Evolutionary conservation across 2,797 vertebrate genomes (phyloP).

Genomic region (Syndactyla subalaris): DNA sequence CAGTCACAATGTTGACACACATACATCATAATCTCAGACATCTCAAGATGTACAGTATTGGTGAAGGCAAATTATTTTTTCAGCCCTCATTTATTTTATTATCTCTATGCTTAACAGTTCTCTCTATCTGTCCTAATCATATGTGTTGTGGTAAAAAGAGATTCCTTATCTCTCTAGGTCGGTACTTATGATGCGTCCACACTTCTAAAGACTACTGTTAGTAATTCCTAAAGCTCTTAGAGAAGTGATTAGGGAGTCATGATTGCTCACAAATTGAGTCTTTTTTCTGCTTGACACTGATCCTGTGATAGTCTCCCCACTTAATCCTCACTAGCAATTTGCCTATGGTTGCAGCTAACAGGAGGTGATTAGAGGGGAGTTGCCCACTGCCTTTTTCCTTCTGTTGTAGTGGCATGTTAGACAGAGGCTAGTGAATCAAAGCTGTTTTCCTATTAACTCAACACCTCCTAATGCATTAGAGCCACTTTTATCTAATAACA

Average conservation of each 20-base stretch:
- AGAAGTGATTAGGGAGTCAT: conserved; percentile 77
- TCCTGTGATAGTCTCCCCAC: conserved; percentile 78
- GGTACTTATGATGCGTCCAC: conserved; percentile 9
- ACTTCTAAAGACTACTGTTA: conserved; percentile 25
- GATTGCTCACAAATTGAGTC: conserved; percentile 81
- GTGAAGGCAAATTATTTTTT: background rate
- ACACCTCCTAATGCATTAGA: conserved; percentile 70
- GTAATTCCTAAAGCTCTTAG: conserved; percentile 71
- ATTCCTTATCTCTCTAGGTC: background rate
- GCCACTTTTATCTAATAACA: conserved; percentile 69
- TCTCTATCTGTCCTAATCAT: background rate
- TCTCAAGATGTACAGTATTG: background rate
- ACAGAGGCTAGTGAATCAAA: conserved; percentile 64
- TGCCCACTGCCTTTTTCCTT: conserved; percentile 68
- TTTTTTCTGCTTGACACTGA: conserved; percentile 82
- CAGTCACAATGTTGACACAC: background rate
- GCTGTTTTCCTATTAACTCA: conserved; percentile 77
- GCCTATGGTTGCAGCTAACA: conserved; percentile 78
- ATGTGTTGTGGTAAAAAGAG: background rate
- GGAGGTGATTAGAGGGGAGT: conserved; percentile 79
- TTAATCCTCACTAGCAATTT: conserved; percentile 83
- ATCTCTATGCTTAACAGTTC: background rate
- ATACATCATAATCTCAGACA: background rate
- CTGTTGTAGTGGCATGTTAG: conserved; percentile 63
- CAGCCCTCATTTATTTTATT: conserved; percentile 10